A percentile compares a stretch with the other conserved stretches of the same genome.
phyloP scores from a whole-genome alignment of 1,140 invertebrate species.

The Diachasmimorpha longicaudata region DNA sequence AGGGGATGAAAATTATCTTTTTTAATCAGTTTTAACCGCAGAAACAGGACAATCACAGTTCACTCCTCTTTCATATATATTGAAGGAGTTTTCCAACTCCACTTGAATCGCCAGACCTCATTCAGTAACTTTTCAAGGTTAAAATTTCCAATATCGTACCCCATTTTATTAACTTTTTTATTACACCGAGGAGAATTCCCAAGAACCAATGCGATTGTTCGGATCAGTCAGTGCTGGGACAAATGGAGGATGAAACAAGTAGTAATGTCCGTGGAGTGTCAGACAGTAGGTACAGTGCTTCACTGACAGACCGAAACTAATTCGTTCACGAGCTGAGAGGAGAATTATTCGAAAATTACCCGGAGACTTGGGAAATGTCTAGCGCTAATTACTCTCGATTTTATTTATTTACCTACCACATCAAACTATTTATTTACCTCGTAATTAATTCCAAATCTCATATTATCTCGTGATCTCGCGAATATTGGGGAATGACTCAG shows the following conservation, averaged over 20 bases:
- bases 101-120: neutral
- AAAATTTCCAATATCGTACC: neutral
- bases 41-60: no score
- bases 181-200: neutral
- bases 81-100: neutral
- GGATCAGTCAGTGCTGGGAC: neutral
- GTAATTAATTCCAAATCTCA: no score
- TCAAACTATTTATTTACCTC: no score
- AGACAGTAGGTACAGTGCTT: neutral
- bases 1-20: no score
- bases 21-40: no score
- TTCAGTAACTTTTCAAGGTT: neutral
- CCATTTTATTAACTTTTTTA: neutral
- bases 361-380: no score
- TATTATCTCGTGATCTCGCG: no score
- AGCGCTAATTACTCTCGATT: no score
- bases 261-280: neutral
- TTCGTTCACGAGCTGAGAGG: neutral
- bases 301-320: neutral
- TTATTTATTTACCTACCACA: no score
- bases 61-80: no score
- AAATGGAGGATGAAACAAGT: neutral
- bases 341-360: neutral
- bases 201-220: neutral
- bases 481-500: no score